Evolutionary conservation across 1,140 invertebrate species (phyloP).

Genomic region (Pogonomyrmex californicus): DNA sequence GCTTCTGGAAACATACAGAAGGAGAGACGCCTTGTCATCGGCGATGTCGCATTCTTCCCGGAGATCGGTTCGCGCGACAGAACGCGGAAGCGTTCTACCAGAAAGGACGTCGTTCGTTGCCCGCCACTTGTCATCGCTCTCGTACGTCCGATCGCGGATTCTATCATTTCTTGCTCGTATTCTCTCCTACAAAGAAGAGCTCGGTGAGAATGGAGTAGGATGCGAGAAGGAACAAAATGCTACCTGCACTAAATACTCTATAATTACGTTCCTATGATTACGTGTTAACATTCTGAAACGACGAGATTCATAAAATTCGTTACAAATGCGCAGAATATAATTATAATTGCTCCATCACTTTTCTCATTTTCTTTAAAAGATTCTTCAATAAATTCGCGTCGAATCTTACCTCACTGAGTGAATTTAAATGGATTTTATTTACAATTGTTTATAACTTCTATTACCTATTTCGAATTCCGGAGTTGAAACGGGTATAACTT

Average conservation of each 20-base stretch:
- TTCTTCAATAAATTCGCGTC: neutral
- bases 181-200: slow-evolving; percentile 18
- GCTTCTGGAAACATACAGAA: slow-evolving; percentile 40
- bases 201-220: neutral
- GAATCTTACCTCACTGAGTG: neutral
- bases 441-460: neutral
- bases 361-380: neutral
- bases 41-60: slow-evolving; percentile 69
- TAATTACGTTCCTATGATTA: neutral
- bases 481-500: slow-evolving; percentile 17
- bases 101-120: slow-evolving; percentile 38
- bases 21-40: slow-evolving; percentile 63
- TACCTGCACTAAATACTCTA: neutral
- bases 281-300: neutral
- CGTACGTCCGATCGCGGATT: slow-evolving; percentile 47
- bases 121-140: slow-evolving; percentile 51
- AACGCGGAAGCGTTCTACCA: slow-evolving; percentile 78
- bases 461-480: neutral
- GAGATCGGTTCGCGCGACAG: slow-evolving; percentile 78
- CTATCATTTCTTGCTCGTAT: slow-evolving; percentile 32
- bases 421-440: slow-evolving; percentile 5
- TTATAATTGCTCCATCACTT: neutral
- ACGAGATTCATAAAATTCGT: neutral
- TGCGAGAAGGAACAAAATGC: slow-evolving; percentile 9
- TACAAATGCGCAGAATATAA: neutral